Conservation (phyloP, 2,888 invertebrate species). For the Leucophenga maculata region DNA sequence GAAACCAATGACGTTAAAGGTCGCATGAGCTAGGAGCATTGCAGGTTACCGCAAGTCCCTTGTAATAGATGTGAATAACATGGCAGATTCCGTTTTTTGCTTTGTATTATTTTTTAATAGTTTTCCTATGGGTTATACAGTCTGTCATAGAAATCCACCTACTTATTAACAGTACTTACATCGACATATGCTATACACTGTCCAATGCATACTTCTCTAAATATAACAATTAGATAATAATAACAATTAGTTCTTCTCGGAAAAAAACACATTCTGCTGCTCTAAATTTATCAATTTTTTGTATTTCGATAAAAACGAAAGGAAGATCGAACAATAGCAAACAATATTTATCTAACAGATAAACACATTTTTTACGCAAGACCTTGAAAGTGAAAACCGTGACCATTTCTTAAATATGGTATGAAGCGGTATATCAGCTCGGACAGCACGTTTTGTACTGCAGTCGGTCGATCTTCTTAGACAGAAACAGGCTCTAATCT, state of each 20-base stretch:
- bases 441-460: not conserved
- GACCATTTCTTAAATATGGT: slow-evolving; percentile 3
- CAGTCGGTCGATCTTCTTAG: not conserved
- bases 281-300: not conserved
- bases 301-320: slow-evolving; percentile 3
- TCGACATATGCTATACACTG: too few relatives aligned
- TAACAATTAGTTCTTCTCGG: slow-evolving; percentile 8
- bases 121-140: not conserved
- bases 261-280: not conserved
- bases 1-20: too few relatives aligned
- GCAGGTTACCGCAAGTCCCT: too few relatives aligned
- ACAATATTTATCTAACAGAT: not conserved
- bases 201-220: too few relatives aligned
- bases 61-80: too few relatives aligned
- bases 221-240: slow-evolving; percentile 12
- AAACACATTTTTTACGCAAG: not conserved
- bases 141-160: too few relatives aligned
- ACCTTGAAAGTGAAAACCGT: slow-evolving; percentile 14
- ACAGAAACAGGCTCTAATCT: slow-evolving; percentile 47
- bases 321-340: too few relatives aligned
- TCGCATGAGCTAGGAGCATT: too few relatives aligned
- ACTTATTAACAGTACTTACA: not conserved
- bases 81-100: too few relatives aligned
- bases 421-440: not conserved
- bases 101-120: not conserved